These are phyloP conservation scores for Neodontobutis hainanensis DNA, from an alignment of 2,113 vertebrate species.

Conservation along the genomic window DNA sequence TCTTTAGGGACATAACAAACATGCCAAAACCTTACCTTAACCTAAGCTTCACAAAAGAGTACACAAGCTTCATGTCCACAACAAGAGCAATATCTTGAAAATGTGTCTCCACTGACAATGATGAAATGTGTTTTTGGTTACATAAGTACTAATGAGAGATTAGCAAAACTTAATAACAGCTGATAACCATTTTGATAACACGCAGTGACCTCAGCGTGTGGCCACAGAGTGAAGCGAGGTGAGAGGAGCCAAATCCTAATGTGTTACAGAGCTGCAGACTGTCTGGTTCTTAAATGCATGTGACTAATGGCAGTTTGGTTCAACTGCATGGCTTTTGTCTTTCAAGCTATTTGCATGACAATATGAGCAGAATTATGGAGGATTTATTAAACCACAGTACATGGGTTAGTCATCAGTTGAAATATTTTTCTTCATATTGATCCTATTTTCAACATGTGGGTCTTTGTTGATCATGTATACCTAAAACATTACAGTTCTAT, in stretches of 20 bases:
- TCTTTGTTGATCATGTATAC: not conserved
- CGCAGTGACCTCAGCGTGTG: conserved; percentile 13
- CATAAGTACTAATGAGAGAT: conserved; percentile 26
- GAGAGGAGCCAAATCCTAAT: conserved; percentile 25
- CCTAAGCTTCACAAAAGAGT: not conserved
- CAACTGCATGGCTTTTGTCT: conserved; percentile 6
- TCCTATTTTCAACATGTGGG: not conserved
- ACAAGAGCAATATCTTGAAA: not conserved
- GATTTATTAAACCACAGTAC: conserved; percentile 11
- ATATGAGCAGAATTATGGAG: conserved; percentile 19
- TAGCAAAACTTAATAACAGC: conserved; percentile 34
- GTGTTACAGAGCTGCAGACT: conserved; percentile 1
- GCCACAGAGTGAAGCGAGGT: conserved; percentile 25
- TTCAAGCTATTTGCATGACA: conserved; percentile 6
- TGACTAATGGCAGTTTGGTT: conserved; percentile 3
- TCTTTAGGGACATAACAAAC: too few relatives aligned
- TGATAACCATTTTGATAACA: conserved; percentile 34
- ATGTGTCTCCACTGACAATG: conserved; percentile 11
- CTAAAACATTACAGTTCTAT: too few relatives aligned
- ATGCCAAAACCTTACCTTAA: too few relatives aligned
- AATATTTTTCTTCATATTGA: not conserved
- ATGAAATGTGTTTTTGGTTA: conserved; percentile 37
- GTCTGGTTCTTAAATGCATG: not conserved
- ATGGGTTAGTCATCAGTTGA: not conserved
- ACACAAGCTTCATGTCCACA: conserved; percentile 3